Percentiles rank a stretch among this genome's conserved stretches.
phyloP scores from a whole-genome alignment of 2,888 invertebrate species.

The Ischnura elegans region DNA sequence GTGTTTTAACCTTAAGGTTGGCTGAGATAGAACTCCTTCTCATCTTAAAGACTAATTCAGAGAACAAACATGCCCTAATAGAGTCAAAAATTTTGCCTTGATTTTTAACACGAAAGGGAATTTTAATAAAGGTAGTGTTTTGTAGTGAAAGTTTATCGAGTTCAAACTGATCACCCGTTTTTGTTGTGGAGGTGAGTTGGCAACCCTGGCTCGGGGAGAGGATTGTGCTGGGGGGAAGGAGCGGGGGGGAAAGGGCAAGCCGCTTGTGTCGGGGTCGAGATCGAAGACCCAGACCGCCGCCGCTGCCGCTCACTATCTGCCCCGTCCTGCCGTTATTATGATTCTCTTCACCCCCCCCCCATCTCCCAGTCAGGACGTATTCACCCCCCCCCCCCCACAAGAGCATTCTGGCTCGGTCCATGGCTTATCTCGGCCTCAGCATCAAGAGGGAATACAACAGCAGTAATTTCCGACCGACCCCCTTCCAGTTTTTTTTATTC shows the following conservation, averaged over 20 bases:
- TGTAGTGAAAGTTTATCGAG: no score
- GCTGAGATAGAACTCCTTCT: no score
- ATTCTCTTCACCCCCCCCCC: background rate
- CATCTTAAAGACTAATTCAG: no score
- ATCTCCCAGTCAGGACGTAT: background rate
- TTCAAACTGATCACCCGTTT: no score
- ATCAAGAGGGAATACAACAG: background rate
- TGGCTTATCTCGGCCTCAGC: background rate
- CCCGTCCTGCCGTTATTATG: background rate
- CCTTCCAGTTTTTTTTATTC: background rate
- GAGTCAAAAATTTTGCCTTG: no score
- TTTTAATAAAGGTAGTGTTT: no score
- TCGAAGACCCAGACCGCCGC: background rate
- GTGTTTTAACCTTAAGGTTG: no score
- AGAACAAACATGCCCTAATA: no score
- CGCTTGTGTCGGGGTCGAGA: background rate
- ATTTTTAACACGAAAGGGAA: no score
- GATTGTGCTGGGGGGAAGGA: no score
- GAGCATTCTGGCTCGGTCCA: background rate
- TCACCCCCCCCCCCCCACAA: background rate
- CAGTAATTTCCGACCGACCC: slow-evolving; percentile 1
- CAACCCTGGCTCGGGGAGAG: no score
- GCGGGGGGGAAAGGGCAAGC: background rate
- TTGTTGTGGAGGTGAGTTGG: no score
- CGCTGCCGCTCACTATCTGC: background rate